Evolutionary conservation across 2,797 vertebrate species (phyloP).

Genomic region (Rhabdomys pumilio): DNA sequence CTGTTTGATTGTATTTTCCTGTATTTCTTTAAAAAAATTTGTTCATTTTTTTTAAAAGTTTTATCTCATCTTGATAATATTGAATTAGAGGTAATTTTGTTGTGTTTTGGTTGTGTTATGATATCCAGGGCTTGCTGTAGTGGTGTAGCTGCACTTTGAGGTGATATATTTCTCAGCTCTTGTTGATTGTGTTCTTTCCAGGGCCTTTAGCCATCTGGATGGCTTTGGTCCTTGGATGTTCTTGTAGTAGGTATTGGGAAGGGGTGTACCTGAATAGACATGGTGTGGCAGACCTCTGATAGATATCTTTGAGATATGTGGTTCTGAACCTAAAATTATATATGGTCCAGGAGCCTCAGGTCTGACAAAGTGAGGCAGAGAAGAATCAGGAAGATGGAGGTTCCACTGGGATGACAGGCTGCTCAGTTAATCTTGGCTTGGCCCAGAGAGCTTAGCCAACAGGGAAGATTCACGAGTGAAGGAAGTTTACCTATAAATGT

Average conservation of each 20-base stretch:
- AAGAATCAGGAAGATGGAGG: not conserved
- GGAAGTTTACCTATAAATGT: not conserved
- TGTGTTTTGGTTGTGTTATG: not conserved
- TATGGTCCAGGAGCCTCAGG: too few species aligned
- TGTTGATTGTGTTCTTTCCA: not conserved
- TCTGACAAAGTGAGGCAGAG: not conserved
- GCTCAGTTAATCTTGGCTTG: too few species aligned
- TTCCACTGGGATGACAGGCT: too few species aligned
- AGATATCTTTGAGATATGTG: not conserved
- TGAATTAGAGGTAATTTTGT: not conserved
- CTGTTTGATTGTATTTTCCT: too few species aligned
- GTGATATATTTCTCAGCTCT: not conserved
- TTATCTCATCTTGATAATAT: not conserved
- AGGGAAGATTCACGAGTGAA: too few species aligned
- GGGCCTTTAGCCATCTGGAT: not conserved
- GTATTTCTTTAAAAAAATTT: not conserved
- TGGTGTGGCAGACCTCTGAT: not conserved
- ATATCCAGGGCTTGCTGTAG: not conserved
- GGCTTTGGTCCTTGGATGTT: not conserved
- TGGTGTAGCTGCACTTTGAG: not conserved
- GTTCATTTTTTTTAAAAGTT: not conserved
- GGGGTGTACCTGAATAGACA: not conserved
- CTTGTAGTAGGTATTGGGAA: not conserved
- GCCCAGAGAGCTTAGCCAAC: too few species aligned
- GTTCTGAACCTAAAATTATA: not conserved